A percentile compares a stretch with the other conserved stretches of the same genome.
These are phyloP conservation scores for Drosophila kanapiae DNA, from an alignment of 1,140 invertebrate species.

Conservation along the genomic window DNA sequence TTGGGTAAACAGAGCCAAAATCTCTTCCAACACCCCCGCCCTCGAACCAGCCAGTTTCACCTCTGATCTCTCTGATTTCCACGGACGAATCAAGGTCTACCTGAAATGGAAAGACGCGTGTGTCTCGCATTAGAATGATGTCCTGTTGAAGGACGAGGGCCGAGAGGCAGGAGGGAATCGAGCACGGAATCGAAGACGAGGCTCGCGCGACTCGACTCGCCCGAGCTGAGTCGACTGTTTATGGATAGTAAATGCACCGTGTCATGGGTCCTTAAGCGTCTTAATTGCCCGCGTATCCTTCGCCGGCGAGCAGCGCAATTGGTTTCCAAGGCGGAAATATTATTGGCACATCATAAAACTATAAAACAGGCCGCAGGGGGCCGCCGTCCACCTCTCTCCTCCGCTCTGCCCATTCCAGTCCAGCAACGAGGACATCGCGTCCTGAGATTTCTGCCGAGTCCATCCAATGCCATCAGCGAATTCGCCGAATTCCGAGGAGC, in stretches of 20 bases:
- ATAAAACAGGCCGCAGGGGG: slow-evolving; percentile 81
- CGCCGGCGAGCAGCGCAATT: slow-evolving; percentile 64
- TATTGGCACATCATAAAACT: slow-evolving; percentile 84
- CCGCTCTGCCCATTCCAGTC: slow-evolving; percentile 11
- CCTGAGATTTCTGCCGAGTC: slow-evolving; percentile 28
- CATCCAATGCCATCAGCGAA: slow-evolving; percentile 63
- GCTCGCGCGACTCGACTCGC: slow-evolving; percentile 73
- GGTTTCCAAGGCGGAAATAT: slow-evolving; percentile 82
- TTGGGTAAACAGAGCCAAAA: slow-evolving; percentile 71
- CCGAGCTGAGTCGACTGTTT: slow-evolving; percentile 51
- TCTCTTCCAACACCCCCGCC: slow-evolving; percentile 36
- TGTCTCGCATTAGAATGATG: slow-evolving; percentile 78
- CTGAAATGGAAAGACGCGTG: slow-evolving; percentile 67
- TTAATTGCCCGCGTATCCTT: slow-evolving; percentile 82
- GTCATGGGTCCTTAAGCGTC: slow-evolving; percentile 81
- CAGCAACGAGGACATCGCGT: slow-evolving; percentile 24
- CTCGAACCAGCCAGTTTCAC: slow-evolving; percentile 26
- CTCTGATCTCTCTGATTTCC: slow-evolving; percentile 49
- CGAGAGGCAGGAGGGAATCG: slow-evolving; percentile 2
- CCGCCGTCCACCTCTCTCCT: slow-evolving; percentile 23
- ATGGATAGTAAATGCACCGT: slow-evolving; percentile 77
- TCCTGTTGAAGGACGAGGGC: slow-evolving; percentile 55
- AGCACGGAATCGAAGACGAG: slow-evolving; percentile 38
- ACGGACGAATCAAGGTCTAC: slow-evolving; percentile 71
- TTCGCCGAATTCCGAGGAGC: slow-evolving; percentile 65